Base-by-base conservation (phyloP, 1,140 invertebrate genomes). In the Tyrophagus putrescentiae region DNA sequence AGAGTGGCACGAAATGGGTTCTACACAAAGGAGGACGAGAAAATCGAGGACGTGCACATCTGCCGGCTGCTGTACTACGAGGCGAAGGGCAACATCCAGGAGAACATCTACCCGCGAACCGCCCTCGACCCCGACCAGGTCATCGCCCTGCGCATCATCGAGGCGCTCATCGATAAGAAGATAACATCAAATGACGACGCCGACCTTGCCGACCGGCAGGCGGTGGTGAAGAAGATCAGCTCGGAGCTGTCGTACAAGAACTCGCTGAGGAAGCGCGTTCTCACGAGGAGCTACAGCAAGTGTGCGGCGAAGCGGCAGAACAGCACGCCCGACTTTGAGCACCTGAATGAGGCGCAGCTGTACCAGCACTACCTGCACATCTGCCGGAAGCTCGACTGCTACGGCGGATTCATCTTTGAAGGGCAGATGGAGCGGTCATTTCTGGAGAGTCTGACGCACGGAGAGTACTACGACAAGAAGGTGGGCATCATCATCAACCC, bases 351-450 rank as follows among this genome's bases (percentile, higher is more conserved):
- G 3, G 6, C 6, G 3, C 18, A 1, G 39, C 39, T 32, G 27
- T 54, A 54, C 39, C 9, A 18, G 1, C n/a, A 28, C 9, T 54
- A 54, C 39, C 25, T 54, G 4, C 2, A 3, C 1, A 54, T 32
- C 4, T 54, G 52, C 27, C 52, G 21, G 3, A 16, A 50, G 25
- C 9, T 54, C 39, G 13, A 13, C 27, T 54, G 52, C 27, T 54
- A 54, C 27, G 52, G 52, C 13, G 52, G 52, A 54, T 54, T 54
- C 25, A 27, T 54, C n/a, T 54, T 54, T 23, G 52, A 54, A 33
- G 52, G 13, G 27, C 52, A 54, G 27, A 54, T 54, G 52, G 52
- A 54, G 25, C 27, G 52, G 13, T 28, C 27, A 3, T 27, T 54
- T 13, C 11, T 36, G 9, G 52, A 54, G 3, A 11, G 16, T 3